Conservation (phyloP, 1,140 invertebrate genomes). For the Nasonia giraulti region DNA sequence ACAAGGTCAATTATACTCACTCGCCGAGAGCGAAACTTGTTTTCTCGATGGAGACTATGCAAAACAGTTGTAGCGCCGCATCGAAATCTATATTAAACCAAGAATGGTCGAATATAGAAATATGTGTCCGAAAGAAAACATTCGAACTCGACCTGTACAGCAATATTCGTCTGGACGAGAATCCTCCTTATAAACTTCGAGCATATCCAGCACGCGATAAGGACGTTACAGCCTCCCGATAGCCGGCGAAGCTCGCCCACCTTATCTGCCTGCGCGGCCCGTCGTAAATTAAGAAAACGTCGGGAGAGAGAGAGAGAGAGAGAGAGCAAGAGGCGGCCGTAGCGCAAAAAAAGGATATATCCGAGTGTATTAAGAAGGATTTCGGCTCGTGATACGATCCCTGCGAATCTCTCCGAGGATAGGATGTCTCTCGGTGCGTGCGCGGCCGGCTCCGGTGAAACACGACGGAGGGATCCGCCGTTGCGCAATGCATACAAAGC, state of each 20-base stretch:
- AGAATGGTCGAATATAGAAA: neutral
- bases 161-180: neutral
- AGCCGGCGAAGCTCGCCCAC: neutral
- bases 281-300: conserved; percentile 11
- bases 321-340: neutral
- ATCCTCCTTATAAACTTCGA: neutral
- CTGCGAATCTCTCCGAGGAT: neutral
- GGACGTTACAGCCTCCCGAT: neutral
- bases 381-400: conserved; percentile 10
- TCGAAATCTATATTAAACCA: too few species aligned
- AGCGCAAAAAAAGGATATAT: neutral
- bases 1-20: too few species aligned
- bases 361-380: conserved; percentile 30
- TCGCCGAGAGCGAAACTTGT: too few species aligned
- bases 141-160: neutral
- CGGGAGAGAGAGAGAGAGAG: neutral
- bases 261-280: neutral
- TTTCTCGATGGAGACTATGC: neutral
- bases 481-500: conserved; percentile 47
- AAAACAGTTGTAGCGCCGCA: neutral
- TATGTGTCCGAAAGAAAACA: neutral
- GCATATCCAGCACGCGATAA: neutral
- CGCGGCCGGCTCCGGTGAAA: neutral
- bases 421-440: neutral
- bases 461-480: neutral